Percentiles rank a stretch among this genome's conserved stretches.
Conservation (phyloP, 2,888 invertebrate species). For the Stratiomys singularior region DNA sequence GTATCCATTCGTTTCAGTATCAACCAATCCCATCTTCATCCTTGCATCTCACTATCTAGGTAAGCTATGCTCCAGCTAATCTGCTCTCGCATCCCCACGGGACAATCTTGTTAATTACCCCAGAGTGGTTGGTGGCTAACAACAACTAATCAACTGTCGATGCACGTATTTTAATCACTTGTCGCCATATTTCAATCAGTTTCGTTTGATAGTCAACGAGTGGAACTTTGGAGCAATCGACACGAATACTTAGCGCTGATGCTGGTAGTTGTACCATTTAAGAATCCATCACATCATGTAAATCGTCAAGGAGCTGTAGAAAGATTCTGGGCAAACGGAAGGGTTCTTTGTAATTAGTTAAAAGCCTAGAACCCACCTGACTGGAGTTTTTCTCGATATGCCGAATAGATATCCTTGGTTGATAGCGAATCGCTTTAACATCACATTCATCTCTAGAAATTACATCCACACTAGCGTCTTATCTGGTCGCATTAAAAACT, state of each 20-base stretch:
- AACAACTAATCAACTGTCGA: constrained; percentile 56
- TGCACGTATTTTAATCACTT: constrained; percentile 57
- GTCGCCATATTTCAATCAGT: constrained; percentile 56
- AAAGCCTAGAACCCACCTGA: constrained; percentile 12
- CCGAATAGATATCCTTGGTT: too few relatives aligned
- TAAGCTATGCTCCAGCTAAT: constrained; percentile 12
- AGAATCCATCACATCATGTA: constrained; percentile 27
- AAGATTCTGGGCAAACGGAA: not conserved
- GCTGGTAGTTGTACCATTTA: not conserved
- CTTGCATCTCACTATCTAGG: too few relatives aligned
- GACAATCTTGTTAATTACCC: constrained; percentile 48
- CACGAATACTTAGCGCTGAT: not conserved
- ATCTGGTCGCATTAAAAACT: not conserved
- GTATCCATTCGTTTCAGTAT: too few relatives aligned
- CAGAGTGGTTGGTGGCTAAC: constrained; percentile 54
- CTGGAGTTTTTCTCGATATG: not conserved
- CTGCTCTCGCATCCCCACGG: constrained; percentile 36
- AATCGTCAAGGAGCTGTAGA: not conserved
- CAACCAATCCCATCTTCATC: too few relatives aligned
- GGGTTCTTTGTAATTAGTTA: constrained; percentile 43
- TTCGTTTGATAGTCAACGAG: constrained; percentile 18
- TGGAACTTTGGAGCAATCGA: not conserved
- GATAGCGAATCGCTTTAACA: too few relatives aligned
- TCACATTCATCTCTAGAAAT: too few relatives aligned
- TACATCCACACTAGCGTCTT: not conserved